A percentile compares a stretch with the other conserved stretches of the same genome.
These are phyloP conservation scores for Hydraecia micacea DNA, from an alignment of 2,888 invertebrate species.

Conservation along the genomic window DNA sequence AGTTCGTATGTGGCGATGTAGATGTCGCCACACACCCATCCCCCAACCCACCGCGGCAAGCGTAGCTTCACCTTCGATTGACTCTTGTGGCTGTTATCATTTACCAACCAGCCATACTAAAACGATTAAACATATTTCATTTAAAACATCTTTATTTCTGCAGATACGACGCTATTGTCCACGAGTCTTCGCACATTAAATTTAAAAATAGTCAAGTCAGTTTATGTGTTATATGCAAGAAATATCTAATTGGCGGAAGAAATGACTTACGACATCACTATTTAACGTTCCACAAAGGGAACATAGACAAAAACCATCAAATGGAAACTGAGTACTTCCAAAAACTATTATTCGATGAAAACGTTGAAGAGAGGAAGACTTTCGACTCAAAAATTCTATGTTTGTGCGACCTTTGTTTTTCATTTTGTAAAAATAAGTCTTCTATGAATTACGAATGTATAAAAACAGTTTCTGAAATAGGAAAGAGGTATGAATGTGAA, in stretches of 20 bases:
- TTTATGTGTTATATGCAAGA: constrained; percentile 70
- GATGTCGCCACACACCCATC: too few relatives aligned
- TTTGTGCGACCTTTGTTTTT: constrained; percentile 72
- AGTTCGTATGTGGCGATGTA: too few relatives aligned
- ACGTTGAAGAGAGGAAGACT: neutral
- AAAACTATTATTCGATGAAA: constrained; percentile 3
- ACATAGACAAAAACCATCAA: neutral
- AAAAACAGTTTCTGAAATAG: constrained; percentile 55
- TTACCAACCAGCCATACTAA: neutral
- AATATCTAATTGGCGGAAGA: constrained; percentile 64
- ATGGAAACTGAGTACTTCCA: neutral
- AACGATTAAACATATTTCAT: neutral
- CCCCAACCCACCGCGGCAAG: too few relatives aligned
- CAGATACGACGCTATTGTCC: constrained; percentile 73
- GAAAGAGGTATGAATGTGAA: constrained; percentile 61
- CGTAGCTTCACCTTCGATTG: neutral
- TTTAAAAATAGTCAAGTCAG: constrained; percentile 53
- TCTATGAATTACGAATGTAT: constrained; percentile 61
- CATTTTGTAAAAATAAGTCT: constrained; percentile 65
- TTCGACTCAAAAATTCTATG: constrained; percentile 24
- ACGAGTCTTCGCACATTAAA: constrained; percentile 71
- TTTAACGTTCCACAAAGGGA: constrained; percentile 7
- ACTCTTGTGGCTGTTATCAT: neutral
- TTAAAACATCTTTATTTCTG: constrained; percentile 45
- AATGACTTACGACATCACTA: constrained; percentile 50